Evolutionary conservation across 35 echinoderm and acorn worm species (phyloP), one percentile per base, ranked within the genome.

Genomic region (Heliocidaris tuberculata): DNA sequence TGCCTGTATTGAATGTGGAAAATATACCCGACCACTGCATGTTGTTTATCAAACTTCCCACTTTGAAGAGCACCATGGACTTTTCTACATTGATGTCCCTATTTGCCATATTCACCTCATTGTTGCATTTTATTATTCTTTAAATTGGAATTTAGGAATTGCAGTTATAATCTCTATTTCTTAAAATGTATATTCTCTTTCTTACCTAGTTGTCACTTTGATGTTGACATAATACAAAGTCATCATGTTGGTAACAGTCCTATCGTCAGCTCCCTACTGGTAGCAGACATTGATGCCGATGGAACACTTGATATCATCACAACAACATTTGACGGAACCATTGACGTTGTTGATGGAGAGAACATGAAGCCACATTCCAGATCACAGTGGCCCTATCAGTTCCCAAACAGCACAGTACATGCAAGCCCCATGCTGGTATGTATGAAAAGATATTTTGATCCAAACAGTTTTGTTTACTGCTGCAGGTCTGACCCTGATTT

Each of bases 251-350:
- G 97, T 56, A 96, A 94, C 90, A 96, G 95, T 90, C 60, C 94
- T 19, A 59, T 97, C 91, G 92, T 88, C 4, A 92, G 61, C 15
- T 52, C 95, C 19, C 95, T 95, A 13, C 60, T 97, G 31, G 94
- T 97, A 70, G 95, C 97, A 24, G 95, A 97, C 92, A 95, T 97
- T 32, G 85, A 97, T 96, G 95, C 95, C 15, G 95, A 97, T 85
- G 91, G 94, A 0, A 31, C 13, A 0, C 32, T 95, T 31, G 97
- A 97, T 60, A 95, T 97, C 92, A 90, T 96, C 30, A 88, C 92
- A 48, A 94, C 95, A 32, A 86, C 95, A 27, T 97, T 97, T 48
- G 94, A 94, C 6, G 97, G 95, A 35, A 95, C 94, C 9, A 85
- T 97, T 9, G 86, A 85, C 50, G 95, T 95, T 21, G 88, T 97